Base-by-base conservation (phyloP, 2,888 invertebrate genomes). In the Volucella zonaria region DNA sequence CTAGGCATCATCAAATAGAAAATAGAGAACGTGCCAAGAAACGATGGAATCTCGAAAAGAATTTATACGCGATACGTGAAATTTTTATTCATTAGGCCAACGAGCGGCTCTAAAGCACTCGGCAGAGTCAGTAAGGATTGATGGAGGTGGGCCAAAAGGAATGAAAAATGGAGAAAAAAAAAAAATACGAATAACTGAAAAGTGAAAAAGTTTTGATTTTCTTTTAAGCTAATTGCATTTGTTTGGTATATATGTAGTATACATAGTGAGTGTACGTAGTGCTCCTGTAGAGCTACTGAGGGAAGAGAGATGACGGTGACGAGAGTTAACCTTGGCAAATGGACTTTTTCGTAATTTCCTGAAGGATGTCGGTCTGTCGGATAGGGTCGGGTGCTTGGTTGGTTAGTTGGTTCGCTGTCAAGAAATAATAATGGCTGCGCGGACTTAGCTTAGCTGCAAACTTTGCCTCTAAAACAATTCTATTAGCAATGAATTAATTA, bases 401-500 rank as follows among this genome's bases (percentile, higher is more conserved):
- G 31, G 31, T 31, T 31, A 6, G 31, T 31, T 31, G 31, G 31
- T 15, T 31, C 51, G 49, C 58, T 64, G 51, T 58, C 56, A 59
- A 51, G 45, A 67, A 71, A 73, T 76, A 77, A 77, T 59, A 56
- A 77, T 62, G 66, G 61, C 61, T 1, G 6, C 31, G 23, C 6
- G 10, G 58, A 70, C 45, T 64, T 45, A 43, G 12, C n/a, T 31
- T 38, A 45, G 73, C 38, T 18, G 23, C 49, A 66, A 75, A 71
- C 14, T 76, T 80, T 47, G 18, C 52, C 71, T 61, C 66, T 66
- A 79, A 80, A 83, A 75, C 75, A 83, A 83, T 75, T 83, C 80
- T 71, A 83, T 83, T 71, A 80, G 83, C 79, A 61, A 83, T 83
- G 79, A 79, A 83, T 83, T 79, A 83, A 83, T 83, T 83, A 80